Evolutionary conservation across 2,113 vertebrate species (phyloP).

Genomic region (Columbina picui): DNA sequence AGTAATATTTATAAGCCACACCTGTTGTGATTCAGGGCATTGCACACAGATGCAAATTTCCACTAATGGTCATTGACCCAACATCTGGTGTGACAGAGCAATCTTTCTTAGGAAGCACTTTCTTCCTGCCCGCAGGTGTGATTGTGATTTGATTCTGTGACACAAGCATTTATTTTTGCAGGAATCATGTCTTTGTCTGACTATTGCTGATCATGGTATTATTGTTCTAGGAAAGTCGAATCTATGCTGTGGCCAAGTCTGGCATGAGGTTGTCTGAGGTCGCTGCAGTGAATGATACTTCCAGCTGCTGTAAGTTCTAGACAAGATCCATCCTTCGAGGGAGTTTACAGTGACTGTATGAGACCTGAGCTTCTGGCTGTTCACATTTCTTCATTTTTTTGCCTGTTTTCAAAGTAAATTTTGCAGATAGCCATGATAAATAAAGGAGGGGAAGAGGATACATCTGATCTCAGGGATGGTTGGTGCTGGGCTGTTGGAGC

Average conservation of each 20-base stretch:
- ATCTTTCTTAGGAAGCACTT: background rate
- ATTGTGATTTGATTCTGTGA: background rate
- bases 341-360: background rate
- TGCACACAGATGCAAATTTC: fast-evolving
- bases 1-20: background rate
- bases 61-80: background rate
- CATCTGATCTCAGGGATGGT: background rate
- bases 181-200: slow-evolving; percentile 1
- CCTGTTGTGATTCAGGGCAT: background rate
- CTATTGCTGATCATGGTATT: background rate
- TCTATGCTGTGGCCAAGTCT: slow-evolving; percentile 89
- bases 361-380: background rate
- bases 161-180: background rate
- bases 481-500: background rate
- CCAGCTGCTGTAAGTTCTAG: slow-evolving; percentile 77
- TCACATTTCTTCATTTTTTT: background rate
- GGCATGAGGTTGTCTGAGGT: slow-evolving; percentile 89
- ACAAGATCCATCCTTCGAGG: background rate
- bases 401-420: slow-evolving; percentile 1
- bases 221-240: slow-evolving; percentile 85
- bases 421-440: fast-evolving
- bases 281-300: slow-evolving; percentile 65
- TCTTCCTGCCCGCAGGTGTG: background rate
- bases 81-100: background rate
- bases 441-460: background rate